A percentile compares a stretch with the other conserved stretches of the same genome.
Evolutionary conservation across 2,113 vertebrate genomes (phyloP).

Genomic region (Corythoichthys intestinalis): DNA sequence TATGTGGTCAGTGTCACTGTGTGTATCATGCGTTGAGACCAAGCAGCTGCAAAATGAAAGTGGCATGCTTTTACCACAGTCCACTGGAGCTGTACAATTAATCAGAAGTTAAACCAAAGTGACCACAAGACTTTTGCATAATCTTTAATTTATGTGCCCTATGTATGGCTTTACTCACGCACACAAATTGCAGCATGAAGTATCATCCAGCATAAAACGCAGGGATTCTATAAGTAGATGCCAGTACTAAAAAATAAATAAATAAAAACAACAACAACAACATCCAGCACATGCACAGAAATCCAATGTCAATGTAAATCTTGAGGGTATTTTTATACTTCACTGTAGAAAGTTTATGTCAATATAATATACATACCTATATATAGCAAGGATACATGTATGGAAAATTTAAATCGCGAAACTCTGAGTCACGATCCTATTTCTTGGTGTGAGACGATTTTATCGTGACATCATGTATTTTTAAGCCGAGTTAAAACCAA

Average conservation of each 20-base stretch:
- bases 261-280: background rate
- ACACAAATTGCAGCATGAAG: conserved; percentile 23
- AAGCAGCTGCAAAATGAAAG: conserved; percentile 75
- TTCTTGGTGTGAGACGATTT: too few species aligned
- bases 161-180: conserved; percentile 26
- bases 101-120: conserved; percentile 72
- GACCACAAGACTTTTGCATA: conserved; percentile 58
- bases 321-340: background rate
- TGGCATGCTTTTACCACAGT: conserved; percentile 67
- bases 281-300: background rate
- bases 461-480: too few species aligned
- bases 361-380: too few species aligned
- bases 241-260: conserved; percentile 1
- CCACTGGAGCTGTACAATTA: conserved; percentile 70
- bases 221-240: conserved; percentile 31
- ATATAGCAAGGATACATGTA: too few species aligned
- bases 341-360: background rate
- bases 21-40: conserved; percentile 63
- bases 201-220: conserved; percentile 18
- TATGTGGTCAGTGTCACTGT: conserved; percentile 66
- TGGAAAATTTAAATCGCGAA: too few species aligned
- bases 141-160: conserved; percentile 67
- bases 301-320: background rate
- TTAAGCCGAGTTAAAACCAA: too few species aligned
- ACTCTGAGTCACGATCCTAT: too few species aligned